These are phyloP conservation scores for Verasper variegatus DNA, from an alignment of 2,113 vertebrate genomes.

Conservation along the genomic window DNA sequence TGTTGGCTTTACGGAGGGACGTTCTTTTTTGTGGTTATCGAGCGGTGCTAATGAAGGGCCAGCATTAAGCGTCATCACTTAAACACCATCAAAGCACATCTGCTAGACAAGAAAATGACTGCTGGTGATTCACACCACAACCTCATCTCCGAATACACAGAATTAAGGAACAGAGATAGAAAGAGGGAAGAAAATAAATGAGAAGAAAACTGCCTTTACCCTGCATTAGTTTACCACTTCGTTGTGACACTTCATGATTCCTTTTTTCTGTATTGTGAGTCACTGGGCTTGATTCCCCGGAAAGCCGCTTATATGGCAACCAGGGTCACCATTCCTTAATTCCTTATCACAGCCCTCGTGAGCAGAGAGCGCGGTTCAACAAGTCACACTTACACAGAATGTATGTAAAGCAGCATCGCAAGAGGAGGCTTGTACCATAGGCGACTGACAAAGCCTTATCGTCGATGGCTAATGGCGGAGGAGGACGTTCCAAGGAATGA, in stretches of 20 bases:
- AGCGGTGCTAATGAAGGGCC: constrained; percentile 71
- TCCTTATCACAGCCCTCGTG: constrained; percentile 43
- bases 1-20: constrained; percentile 54
- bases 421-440: constrained; percentile 36
- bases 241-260: constrained; percentile 54
- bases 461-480: constrained; percentile 1
- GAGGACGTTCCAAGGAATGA: constrained; percentile 14
- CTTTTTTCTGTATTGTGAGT: constrained; percentile 52
- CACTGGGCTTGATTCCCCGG: constrained; percentile 49
- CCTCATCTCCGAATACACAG: constrained; percentile 62
- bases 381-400: constrained; percentile 31
- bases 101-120: constrained; percentile 62
- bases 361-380: constrained; percentile 32
- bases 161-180: constrained; percentile 39
- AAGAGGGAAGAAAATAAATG: not conserved
- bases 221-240: constrained; percentile 63
- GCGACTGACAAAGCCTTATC: constrained; percentile 28
- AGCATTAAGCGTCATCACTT: constrained; percentile 65
- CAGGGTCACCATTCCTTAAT: constrained; percentile 59
- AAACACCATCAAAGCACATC: constrained; percentile 76
- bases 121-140: constrained; percentile 72
- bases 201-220: constrained; percentile 54
- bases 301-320: constrained; percentile 68
- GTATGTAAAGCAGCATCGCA: constrained; percentile 34
- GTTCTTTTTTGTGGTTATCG: constrained; percentile 49